These are phyloP conservation scores for Formica aserva DNA, from an alignment of 2,888 invertebrate genomes.

Conservation along the genomic window DNA sequence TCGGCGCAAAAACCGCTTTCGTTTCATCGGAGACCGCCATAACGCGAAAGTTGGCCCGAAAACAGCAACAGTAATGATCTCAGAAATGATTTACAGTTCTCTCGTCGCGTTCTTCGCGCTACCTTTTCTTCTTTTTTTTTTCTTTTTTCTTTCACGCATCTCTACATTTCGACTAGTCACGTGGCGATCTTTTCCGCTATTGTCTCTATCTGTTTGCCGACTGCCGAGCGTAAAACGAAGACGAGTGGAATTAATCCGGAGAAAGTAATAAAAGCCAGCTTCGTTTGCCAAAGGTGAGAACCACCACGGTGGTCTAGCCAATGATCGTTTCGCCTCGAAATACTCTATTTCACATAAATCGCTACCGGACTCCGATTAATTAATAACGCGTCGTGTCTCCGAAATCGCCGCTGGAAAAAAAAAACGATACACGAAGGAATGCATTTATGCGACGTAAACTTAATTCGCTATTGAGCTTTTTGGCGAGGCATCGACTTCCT, in stretches of 20 bases:
- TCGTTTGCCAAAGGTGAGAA: conserved; percentile 6
- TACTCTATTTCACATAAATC: background rate
- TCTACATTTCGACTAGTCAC: conserved; percentile 60
- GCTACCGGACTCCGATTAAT: conserved; percentile 8
- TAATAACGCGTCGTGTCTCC: background rate
- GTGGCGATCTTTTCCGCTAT: conserved; percentile 67
- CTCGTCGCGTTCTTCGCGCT: conserved; percentile 24
- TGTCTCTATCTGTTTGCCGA: conserved; percentile 65
- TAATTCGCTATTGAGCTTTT: conserved; percentile 45
- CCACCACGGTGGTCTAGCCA: conserved; percentile 33
- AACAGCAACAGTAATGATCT: conserved; percentile 60
- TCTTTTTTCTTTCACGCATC: conserved; percentile 52
- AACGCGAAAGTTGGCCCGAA: conserved; percentile 55
- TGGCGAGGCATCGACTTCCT: conserved; percentile 64
- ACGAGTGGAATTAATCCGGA: conserved; percentile 9
- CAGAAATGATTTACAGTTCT: conserved; percentile 69
- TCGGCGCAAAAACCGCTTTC: conserved; percentile 59
- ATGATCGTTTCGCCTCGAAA: background rate
- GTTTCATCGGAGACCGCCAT: conserved; percentile 57
- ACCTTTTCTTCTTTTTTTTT: conserved; percentile 47
- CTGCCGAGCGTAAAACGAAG: background rate
- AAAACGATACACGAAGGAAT: background rate
- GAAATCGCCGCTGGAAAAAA: background rate
- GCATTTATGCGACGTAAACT: conserved; percentile 23
- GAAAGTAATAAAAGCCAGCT: background rate